Conservation (phyloP, 1,140 invertebrate species). For the Leptopilina boulardi region DNA sequence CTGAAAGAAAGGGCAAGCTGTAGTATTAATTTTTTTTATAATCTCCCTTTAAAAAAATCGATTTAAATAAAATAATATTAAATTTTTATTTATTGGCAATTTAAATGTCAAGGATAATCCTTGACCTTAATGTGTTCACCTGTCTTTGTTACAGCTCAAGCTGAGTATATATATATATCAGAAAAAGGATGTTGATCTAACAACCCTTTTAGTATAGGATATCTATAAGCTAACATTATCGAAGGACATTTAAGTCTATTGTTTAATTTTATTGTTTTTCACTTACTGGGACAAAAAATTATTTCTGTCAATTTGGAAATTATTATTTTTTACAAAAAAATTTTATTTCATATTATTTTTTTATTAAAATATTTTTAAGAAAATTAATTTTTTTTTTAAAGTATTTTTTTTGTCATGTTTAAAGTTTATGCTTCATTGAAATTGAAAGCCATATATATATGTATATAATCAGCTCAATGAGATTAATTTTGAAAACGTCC, state of each 20-base stretch:
- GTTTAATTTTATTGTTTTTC: neutral
- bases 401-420: neutral
- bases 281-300: no score
- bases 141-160: slow-evolving; percentile 11
- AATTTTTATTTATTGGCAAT: slow-evolving; percentile 48
- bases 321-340: no score
- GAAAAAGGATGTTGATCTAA: slow-evolving; percentile 10
- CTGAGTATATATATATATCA: neutral
- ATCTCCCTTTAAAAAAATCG: neutral
- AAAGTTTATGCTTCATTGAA: neutral
- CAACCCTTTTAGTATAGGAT: neutral
- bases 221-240: slow-evolving; percentile 1
- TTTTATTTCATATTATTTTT: no score
- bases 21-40: neutral
- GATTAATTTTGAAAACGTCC: neutral
- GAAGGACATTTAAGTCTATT: neutral
- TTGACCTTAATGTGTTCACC: slow-evolving; percentile 55
- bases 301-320: no score
- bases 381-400: neutral
- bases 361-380: no score
- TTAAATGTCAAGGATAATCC: slow-evolving; percentile 57
- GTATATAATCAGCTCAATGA: neutral
- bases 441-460: neutral
- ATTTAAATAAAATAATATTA: neutral
- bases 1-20: no score